Evolutionary conservation across 1,140 invertebrate species (phyloP), one percentile per base, ranked within the genome.

Genomic region (Batillaria attramentaria): DNA sequence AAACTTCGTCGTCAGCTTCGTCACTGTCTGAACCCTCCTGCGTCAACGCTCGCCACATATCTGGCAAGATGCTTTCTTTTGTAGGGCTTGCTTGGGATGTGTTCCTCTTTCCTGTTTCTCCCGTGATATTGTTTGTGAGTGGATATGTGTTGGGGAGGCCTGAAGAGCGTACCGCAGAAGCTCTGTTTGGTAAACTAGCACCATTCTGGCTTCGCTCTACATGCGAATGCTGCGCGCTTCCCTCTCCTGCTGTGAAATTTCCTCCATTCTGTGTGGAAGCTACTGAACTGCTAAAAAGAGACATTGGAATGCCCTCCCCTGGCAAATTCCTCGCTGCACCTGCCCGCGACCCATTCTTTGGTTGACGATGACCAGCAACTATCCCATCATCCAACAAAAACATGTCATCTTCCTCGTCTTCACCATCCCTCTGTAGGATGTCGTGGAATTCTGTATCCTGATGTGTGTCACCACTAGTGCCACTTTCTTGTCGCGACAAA

Each of bases 261-360:
- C 37, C 16, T 4, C 28, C 39, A 42, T 8, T 62, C 18, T 41
- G 5, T 5, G 35, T 3, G 0, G 10, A 4, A 24, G 28, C 46
- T 5, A 54, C 35, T 33, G 46, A 20, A 18, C 42, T 37, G n/a
- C 50, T 73, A 6, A 75, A 65, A 0, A 57, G 41, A 13, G 73
- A 75, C 73, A 75, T 65, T 13, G 54, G 73, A 75, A 75, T 75
- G 18, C 54, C 42, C 73, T 75, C 73, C 57, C 73, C 73, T 75
- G 24, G 33, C n/a, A n/a, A n/a, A n/a, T n/a, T n/a, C 62, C 35
- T 13, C 5, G 18, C 2, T 65, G 20, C n/a, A 5, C 42, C 24
- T 28, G 8, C 33, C 33, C 28, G 2, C 24, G 35, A 28, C 2
- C 24, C 54, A 16, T 39, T 4, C 41, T 50, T 46, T 39, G 35